phyloP scores from a whole-genome alignment of 2,888 invertebrate genomes.

The Drosophila paramelanica region DNA sequence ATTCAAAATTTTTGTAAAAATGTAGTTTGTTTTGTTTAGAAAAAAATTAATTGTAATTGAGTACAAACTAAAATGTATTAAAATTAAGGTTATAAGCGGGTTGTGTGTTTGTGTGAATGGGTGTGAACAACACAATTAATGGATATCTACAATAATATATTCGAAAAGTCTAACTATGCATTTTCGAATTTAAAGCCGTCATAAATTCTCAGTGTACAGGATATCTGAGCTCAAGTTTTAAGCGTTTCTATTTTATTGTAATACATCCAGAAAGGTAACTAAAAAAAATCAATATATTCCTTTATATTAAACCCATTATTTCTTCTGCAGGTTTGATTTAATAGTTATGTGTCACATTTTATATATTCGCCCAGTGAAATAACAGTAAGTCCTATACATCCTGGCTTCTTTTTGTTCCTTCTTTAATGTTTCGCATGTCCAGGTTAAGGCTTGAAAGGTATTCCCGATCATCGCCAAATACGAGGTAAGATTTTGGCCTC shows the following conservation, averaged over 20 bases:
- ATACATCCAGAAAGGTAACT: not conserved
- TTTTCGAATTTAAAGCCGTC: not conserved
- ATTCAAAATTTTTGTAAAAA: constrained; percentile 1
- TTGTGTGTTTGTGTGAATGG: constrained; percentile 8
- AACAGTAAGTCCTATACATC: too few relatives aligned
- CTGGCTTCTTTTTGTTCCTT: too few relatives aligned
- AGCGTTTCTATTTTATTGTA: not conserved
- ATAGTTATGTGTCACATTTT: too few relatives aligned
- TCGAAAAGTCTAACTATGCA: not conserved
- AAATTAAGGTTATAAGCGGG: not conserved
- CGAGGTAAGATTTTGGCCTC: too few relatives aligned
- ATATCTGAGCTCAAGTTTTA: not conserved
- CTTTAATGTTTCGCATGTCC: too few relatives aligned
- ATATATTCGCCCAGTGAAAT: too few relatives aligned
- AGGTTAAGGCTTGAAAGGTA: too few relatives aligned
- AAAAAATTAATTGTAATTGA: not conserved
- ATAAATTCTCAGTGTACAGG: not conserved
- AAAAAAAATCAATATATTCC: not conserved
- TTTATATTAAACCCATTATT: not conserved
- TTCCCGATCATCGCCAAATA: too few relatives aligned
- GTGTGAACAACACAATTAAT: constrained; percentile 1
- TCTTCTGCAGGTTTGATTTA: too few relatives aligned
- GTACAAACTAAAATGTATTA: not conserved
- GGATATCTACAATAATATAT: not conserved
- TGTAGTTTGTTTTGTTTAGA: not conserved